Percentiles rank a stretch among this genome's conserved stretches.
Conservation (phyloP, 2,888 invertebrate species). For the Acrobasis repandana region DNA sequence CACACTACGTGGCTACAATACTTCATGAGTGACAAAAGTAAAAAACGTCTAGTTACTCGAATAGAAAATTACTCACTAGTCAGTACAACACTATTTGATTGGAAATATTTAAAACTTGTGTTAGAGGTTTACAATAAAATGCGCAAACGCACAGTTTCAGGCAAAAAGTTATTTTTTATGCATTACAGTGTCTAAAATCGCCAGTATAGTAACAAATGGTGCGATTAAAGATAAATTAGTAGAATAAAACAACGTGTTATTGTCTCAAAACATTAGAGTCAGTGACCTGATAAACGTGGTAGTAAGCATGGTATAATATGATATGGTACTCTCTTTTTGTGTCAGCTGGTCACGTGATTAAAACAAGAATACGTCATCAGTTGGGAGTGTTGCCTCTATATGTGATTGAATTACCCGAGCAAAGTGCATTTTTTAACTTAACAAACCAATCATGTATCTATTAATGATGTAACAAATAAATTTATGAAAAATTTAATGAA, state of each 20-base stretch:
- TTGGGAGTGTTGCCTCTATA: too few relatives aligned
- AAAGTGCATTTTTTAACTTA: too few relatives aligned
- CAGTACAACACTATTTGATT: conserved; percentile 59
- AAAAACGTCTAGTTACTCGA: conserved; percentile 41
- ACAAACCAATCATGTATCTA: too few relatives aligned
- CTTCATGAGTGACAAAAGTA: conserved; percentile 32
- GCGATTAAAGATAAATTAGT: conserved; percentile 12
- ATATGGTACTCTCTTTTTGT: too few relatives aligned
- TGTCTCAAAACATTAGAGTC: conserved; percentile 16
- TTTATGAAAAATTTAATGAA: too few relatives aligned
- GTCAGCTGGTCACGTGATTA: too few relatives aligned
- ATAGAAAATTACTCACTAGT: conserved; percentile 61
- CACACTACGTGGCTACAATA: conserved; percentile 34
- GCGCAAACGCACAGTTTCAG: conserved; percentile 9
- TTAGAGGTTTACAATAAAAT: conserved; percentile 25
- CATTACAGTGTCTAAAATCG: background rate
- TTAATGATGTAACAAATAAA: too few relatives aligned
- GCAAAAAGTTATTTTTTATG: conserved; percentile 5
- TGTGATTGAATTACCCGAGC: too few relatives aligned
- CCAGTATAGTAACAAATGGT: conserved; percentile 1
- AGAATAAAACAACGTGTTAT: conserved; percentile 25
- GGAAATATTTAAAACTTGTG: conserved; percentile 40
- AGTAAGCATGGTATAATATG: too few relatives aligned
- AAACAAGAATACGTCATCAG: too few relatives aligned
- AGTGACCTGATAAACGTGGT: background rate